Evolutionary conservation across 2,797 vertebrate genomes (phyloP).

Genomic region (Phrynocephalus forsythii): DNA sequence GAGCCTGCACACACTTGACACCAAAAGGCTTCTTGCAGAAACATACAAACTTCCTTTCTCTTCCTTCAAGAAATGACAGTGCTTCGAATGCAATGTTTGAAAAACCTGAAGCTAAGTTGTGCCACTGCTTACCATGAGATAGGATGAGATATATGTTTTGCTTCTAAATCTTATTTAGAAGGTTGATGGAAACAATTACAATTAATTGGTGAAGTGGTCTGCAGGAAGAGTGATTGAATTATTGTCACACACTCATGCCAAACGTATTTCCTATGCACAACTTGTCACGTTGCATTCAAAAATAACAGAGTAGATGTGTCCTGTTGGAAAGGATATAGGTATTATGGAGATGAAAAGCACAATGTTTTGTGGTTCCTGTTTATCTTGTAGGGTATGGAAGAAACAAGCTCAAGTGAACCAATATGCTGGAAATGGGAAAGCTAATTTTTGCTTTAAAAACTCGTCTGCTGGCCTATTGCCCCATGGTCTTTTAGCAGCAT

Average conservation of each 20-base stretch:
- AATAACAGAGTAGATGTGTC: neutral
- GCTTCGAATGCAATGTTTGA: neutral
- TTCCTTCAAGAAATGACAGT: neutral
- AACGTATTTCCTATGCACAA: neutral
- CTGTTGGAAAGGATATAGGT: no score
- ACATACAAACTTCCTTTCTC: neutral
- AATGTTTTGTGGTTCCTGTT: neutral
- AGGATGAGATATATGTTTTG: neutral
- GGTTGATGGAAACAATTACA: neutral
- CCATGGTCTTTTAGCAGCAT: neutral
- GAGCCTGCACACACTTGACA: accelerated
- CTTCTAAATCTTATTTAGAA: neutral
- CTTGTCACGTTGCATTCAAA: neutral
- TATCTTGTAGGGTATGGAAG: neutral
- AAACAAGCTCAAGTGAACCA: neutral
- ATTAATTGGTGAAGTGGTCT: neutral
- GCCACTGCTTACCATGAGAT: neutral
- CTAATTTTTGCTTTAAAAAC: neutral
- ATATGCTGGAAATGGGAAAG: neutral
- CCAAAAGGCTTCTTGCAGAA: neutral
- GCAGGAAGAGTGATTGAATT: neutral
- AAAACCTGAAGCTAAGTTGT: neutral
- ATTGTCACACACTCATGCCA: neutral
- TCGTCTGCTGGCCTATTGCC: neutral
- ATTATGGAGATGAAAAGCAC: neutral